Evolutionary conservation across 2,797 vertebrate genomes (phyloP).

Genomic region (Enteromius trimaculatus): DNA sequence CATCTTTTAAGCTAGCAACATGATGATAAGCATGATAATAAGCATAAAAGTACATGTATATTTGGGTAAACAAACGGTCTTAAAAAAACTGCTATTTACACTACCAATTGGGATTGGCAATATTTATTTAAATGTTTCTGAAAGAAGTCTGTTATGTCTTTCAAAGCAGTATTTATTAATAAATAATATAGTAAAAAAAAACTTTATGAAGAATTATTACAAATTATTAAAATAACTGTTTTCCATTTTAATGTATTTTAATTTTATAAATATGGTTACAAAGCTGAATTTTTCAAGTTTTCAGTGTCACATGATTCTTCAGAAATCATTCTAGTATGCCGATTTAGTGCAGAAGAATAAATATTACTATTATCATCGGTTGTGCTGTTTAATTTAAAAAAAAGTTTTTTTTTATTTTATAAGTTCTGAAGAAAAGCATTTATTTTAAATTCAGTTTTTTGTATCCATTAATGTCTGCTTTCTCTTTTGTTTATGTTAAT

Average conservation of each 20-base stretch:
- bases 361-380: neutral
- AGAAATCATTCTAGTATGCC: neutral
- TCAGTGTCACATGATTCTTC: neutral
- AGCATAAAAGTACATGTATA: too few species aligned
- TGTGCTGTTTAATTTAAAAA: neutral
- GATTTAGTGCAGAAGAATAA: neutral
- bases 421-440: neutral
- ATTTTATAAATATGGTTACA: neutral
- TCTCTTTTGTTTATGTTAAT: neutral
- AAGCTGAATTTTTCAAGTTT: neutral
- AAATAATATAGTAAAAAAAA: neutral
- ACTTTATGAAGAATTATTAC: neutral
- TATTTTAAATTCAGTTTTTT: neutral
- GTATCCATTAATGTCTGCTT: neutral
- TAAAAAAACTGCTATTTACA: neutral
- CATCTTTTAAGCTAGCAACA: neutral
- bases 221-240: neutral
- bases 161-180: too few species aligned
- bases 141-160: neutral
- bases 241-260: neutral
- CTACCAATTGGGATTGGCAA: neutral
- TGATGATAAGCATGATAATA: neutral
- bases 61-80: too few species aligned
- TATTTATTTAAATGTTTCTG: neutral
- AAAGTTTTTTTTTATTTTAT: too few species aligned